Base-by-base conservation (phyloP, 2,113 vertebrate genomes). In the Callopanchax toddi region DNA sequence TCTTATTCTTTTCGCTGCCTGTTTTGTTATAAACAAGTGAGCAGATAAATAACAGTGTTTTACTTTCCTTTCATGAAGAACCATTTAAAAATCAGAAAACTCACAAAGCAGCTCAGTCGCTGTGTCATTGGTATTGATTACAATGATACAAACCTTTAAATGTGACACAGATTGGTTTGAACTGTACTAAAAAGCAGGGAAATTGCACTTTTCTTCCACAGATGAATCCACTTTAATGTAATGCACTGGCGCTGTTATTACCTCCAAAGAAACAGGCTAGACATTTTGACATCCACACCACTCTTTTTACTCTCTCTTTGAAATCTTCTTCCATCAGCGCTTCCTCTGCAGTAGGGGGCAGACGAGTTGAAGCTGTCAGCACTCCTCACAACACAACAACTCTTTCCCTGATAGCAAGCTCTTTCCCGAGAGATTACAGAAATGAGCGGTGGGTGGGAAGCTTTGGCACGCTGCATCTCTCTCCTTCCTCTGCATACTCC, bases 341-440 rank as follows among this genome's bases (percentile, higher is more conserved):
- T 80, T 85, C 76, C 72, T 84, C 63, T 82, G 71, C 90, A 86
- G 87, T 67, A 92, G 90, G 89, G 87, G 90, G 84, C 87, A 91
- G 84, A 82, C 88, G 79, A 83, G 78, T 78, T 67, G 76, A 87
- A 87, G 79, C 81, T 81, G 84, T 86, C 81, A 68, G 50, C 50
- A 55, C 43, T 75, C 67, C 71, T 66, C 62, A 61, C 60, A 70
- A 64, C 80, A 77, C 76, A 78, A 73, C 71, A 70, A 75, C 63
- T 74, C 59, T 68, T 72, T 67, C 58, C 72, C 53, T 59, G 56
- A 76, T 82, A 75, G 64, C 55, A 43, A 63, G 61, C 60, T 44
- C 71, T 71, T 77, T 83, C 81, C 22, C 15, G 20, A 54, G 85
- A 82, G 81, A 85, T 70, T 79, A 58, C 59, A 84, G 75, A 84